A percentile compares a stretch with the other conserved stretches of the same genome.
Evolutionary conservation across 2,797 vertebrate species (phyloP).

Genomic region (Pipistrellus kuhlii): DNA sequence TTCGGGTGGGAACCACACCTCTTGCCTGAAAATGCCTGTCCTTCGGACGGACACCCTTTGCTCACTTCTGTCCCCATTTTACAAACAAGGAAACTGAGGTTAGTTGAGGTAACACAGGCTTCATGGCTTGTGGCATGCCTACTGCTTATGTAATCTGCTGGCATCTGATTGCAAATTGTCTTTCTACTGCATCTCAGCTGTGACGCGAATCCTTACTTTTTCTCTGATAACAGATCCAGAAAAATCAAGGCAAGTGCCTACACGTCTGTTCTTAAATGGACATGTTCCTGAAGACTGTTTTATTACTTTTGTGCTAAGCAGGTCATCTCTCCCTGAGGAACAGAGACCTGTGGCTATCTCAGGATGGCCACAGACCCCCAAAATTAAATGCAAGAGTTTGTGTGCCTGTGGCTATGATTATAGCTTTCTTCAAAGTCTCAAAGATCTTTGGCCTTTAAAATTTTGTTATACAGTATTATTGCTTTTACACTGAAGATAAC

Average conservation of each 20-base stretch:
- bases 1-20: neutral
- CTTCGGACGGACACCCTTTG: neutral
- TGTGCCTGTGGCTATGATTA: neutral
- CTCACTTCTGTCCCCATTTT: neutral
- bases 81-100: neutral
- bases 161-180: neutral
- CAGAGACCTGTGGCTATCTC: neutral
- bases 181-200: neutral
- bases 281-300: neutral
- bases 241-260: constrained; percentile 4
- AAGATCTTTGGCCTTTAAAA: neutral
- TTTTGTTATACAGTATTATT: neutral
- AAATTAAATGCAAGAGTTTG: neutral
- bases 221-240: constrained; percentile 49
- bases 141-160: neutral
- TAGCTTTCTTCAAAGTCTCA: constrained; percentile 4
- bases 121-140: neutral
- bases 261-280: neutral
- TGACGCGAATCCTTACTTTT: constrained; percentile 47
- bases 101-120: neutral
- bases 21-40: neutral
- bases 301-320: neutral
- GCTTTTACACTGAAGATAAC: neutral
- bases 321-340: neutral
- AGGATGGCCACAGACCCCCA: neutral